Base-by-base conservation (phyloP, 2,888 invertebrate species). In the Halocaridina rubra region DNA sequence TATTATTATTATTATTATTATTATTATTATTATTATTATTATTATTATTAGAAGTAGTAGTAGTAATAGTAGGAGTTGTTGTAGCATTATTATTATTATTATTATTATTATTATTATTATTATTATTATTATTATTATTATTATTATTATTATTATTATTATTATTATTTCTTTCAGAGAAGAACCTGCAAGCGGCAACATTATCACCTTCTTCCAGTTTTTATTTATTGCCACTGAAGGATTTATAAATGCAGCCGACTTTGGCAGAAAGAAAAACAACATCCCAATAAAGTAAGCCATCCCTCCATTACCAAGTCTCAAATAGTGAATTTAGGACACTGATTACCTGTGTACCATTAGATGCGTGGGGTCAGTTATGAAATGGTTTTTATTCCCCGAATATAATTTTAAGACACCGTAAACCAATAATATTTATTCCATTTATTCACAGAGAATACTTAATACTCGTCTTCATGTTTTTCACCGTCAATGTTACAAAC, bases 131-230 rank as follows among this genome's bases (percentile, higher is more conserved):
- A n/a, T n/a, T n/a, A n/a, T n/a, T n/a, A n/a, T n/a, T n/a, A n/a
- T n/a, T n/a, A n/a, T n/a, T n/a, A n/a, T n/a, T n/a, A n/a, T n/a
- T n/a, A n/a, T n/a, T n/a, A n/a, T n/a, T n/a, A n/a, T n/a, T n/a
- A n/a, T 13, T 13, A 10, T 64, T 30, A 53, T 24, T 4, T 88
- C 80, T 92, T 92, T 72, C 90, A 96, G 96, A 91, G 94, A 95
- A 90, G 97, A 97, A 90, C 97, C 98, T 0, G 97, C 97, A 0
- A 94, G 96, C 86, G 99, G 98, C 61, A 98, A 98, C 91, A 92
- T 99, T 64, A 95, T 98, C 33, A 99, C 99, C n/a, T 98, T 98
- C 90, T 93, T 95, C 1, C 98, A 98, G 90, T 99, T 99, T 91
- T 90, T 97, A 0, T 96, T 99, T 89, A 98, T 99, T 89, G 94